Percentiles rank a stretch among this genome's conserved stretches.
Evolutionary conservation across 2,888 invertebrate species (phyloP).

Genomic region (Heliconius ethilla): DNA sequence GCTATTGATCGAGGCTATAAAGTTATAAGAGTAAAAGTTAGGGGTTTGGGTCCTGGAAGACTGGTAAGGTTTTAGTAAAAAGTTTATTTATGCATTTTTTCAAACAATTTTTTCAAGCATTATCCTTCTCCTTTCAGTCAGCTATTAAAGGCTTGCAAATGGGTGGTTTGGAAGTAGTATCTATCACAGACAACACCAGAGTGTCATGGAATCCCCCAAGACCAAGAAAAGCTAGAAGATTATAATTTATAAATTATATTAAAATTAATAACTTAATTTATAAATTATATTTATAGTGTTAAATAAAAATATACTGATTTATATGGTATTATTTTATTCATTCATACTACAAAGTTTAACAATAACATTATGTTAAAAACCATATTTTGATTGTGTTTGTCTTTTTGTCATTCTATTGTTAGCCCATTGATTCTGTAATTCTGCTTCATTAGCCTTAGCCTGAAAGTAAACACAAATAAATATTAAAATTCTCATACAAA

Average conservation of each 20-base stretch:
- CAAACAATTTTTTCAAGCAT: not conserved
- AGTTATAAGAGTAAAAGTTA: conserved; percentile 88
- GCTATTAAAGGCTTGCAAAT: conserved; percentile 96
- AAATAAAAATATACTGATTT: conserved; percentile 27
- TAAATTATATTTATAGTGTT: conserved; percentile 24
- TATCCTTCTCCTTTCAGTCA: conserved; percentile 83
- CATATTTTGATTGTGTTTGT: conserved; percentile 97
- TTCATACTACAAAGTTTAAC: conserved; percentile 20
- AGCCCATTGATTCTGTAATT: conserved; percentile 97
- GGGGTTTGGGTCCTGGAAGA: conserved; percentile 94
- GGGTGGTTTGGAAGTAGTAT: conserved; percentile 94
- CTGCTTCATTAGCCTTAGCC: conserved; percentile 97
- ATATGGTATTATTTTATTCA: conserved; percentile 27
- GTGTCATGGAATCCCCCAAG: conserved; percentile 92
- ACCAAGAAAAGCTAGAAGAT: conserved; percentile 90
- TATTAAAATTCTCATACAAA: not conserved
- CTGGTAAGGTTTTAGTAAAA: conserved; percentile 84
- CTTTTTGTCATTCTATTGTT: conserved; percentile 91
- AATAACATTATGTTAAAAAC: conserved; percentile 84
- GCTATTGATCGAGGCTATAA: conserved; percentile 87
- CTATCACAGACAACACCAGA: conserved; percentile 94
- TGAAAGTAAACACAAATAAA: conserved; percentile 68
- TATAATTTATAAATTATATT: conserved; percentile 71
- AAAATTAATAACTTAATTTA: conserved; percentile 32
- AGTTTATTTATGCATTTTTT: not conserved